Evolutionary conservation across 2,113 vertebrate species (phyloP).

Genomic region (Pseudopipra pipra): DNA sequence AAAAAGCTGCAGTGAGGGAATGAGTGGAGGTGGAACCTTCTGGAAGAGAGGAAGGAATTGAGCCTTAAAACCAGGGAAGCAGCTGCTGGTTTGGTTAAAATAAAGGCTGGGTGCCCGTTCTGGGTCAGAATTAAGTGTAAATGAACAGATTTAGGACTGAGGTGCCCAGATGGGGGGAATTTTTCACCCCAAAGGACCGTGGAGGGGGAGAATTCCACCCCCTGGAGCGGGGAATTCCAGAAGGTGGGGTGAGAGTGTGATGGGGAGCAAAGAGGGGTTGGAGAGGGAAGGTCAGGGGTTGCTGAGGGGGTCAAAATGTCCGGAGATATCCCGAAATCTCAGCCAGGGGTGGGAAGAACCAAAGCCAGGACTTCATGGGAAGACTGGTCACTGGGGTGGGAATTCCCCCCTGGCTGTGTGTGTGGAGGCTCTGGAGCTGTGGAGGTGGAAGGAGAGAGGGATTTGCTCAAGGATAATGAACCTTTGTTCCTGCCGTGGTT

Average conservation of each 20-base stretch:
- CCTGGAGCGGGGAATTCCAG: neutral
- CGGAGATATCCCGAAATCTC: neutral
- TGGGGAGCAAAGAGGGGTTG: neutral
- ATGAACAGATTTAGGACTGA: fast-evolving
- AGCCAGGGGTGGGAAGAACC: neutral
- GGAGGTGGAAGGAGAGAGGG: neutral
- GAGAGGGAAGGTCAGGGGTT: neutral
- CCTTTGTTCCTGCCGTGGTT: fast-evolving
- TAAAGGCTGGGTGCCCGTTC: neutral
- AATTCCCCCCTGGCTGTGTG: neutral
- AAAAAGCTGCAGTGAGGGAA: neutral
- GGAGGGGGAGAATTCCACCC: no score
- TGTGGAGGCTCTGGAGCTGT: neutral
- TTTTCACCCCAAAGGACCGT: neutral
- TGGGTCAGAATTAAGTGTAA: neutral
- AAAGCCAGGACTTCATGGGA: neutral
- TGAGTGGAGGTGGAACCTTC: neutral
- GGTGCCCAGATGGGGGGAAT: fast-evolving
- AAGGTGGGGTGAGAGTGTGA: neutral
- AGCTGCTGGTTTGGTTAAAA: neutral
- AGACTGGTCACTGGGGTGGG: neutral
- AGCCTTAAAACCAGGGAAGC: neutral
- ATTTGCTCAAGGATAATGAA: neutral
- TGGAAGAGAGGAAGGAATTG: neutral
- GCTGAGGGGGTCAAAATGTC: neutral